A percentile compares a stretch with the other conserved stretches of the same genome.
phyloP scores from a whole-genome alignment of 2,113 vertebrate genomes.

The Lynx canadensis region DNA sequence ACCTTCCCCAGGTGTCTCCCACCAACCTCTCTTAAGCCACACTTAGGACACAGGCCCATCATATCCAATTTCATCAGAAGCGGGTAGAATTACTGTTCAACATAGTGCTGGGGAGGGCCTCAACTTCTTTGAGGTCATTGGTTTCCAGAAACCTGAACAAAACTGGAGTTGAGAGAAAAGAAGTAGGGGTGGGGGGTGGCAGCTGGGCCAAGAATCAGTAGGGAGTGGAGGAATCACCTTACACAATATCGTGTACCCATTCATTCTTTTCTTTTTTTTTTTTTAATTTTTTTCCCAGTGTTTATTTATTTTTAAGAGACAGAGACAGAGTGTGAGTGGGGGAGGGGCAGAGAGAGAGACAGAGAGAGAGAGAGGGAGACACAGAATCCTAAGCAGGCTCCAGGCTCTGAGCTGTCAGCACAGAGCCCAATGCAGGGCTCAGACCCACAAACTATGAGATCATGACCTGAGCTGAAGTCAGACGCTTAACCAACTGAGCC shows the following conservation, averaged over 20 bases:
- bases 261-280: neutral
- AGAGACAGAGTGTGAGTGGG: no score
- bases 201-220: neutral
- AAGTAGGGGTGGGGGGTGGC: neutral
- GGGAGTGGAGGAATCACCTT: neutral
- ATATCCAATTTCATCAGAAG: neutral
- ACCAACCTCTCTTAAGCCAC: neutral
- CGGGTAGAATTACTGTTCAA: neutral
- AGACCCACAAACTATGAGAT: no score
- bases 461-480: no score
- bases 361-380: no score
- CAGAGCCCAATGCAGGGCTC: no score
- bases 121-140: neutral
- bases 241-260: neutral
- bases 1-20: neutral
- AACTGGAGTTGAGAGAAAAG: neutral
- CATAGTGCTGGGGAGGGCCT: neutral
- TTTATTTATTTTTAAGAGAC: no score
- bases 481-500: no score
- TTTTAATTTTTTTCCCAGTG: no score
- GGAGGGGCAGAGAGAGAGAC: no score
- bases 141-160: neutral
- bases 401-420: no score
- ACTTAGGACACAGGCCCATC: neutral
- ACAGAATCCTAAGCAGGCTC: no score